Evolutionary conservation across 2,797 vertebrate genomes (phyloP).

Genomic region (Pagetopsis macropterus): DNA sequence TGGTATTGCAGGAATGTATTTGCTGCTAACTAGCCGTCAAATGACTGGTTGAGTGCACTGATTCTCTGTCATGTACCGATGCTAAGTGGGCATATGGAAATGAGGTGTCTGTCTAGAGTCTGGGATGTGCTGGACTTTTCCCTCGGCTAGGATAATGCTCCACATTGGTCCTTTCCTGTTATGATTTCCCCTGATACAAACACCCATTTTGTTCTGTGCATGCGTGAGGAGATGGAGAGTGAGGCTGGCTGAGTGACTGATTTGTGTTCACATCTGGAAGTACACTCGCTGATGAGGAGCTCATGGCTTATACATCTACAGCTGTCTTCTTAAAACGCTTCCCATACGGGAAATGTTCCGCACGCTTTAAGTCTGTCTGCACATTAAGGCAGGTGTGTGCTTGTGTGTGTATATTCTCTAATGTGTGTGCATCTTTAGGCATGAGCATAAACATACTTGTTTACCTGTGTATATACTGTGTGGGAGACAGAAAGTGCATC

Average conservation of each 20-base stretch:
- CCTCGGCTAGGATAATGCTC: constrained; percentile 23
- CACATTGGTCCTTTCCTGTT: constrained; percentile 64
- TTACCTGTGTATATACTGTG: constrained; percentile 33
- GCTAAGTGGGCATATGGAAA: constrained; percentile 47
- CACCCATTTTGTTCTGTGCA: constrained; percentile 50
- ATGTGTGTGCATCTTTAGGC: constrained; percentile 24
- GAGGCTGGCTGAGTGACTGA: constrained; percentile 42
- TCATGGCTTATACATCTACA: constrained; percentile 49
- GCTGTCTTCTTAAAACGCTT: constrained; percentile 59
- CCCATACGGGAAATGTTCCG: constrained; percentile 23
- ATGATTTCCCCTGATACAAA: constrained; percentile 71
- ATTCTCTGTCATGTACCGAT: constrained; percentile 44
- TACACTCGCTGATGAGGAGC: constrained; percentile 46
- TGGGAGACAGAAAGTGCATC: constrained; percentile 1
- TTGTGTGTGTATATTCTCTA: constrained; percentile 23
- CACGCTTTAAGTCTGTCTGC: constrained; percentile 23
- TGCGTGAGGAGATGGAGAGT: constrained; percentile 26
- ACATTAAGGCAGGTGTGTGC: constrained; percentile 27
- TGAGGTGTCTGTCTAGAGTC: constrained; percentile 61
- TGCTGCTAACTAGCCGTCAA: constrained; percentile 14
- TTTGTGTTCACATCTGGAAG: constrained; percentile 76
- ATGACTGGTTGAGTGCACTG: constrained; percentile 22
- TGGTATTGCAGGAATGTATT: background rate
- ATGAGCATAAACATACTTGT: constrained; percentile 27
- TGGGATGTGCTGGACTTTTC: constrained; percentile 49